A percentile compares a stretch with the other conserved stretches of the same genome.
Conservation (phyloP, 2,113 vertebrate genomes). For the Colaptes auratus region DNA sequence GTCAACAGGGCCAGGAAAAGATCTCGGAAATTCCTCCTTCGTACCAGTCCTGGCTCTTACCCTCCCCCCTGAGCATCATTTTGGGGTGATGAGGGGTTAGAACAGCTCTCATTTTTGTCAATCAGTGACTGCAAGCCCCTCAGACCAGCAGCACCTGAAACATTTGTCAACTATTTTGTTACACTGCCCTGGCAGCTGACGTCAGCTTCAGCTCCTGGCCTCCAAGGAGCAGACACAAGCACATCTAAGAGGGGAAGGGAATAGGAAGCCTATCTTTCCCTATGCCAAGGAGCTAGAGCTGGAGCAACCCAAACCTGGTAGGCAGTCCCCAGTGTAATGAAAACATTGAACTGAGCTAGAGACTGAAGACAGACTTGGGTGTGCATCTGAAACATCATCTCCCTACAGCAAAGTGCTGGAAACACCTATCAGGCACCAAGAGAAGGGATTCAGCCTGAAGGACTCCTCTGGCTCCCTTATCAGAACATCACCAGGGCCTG, state of each 20-base stretch:
- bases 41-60: background rate
- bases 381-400: accelerated
- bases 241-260: background rate
- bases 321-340: background rate
- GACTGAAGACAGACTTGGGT: accelerated
- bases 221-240: accelerated
- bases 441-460: background rate
- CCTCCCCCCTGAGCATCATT: background rate
- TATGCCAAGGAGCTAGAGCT: background rate
- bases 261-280: background rate
- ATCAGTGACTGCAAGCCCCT: too few species aligned
- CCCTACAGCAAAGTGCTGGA: background rate
- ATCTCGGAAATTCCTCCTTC: background rate
- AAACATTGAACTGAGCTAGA: background rate
- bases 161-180: accelerated
- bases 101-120: background rate
- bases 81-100: accelerated
- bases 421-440: background rate
- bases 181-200: background rate
- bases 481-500: background rate
- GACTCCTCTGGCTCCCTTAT: too few species aligned
- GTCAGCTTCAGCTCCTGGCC: background rate
- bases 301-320: background rate
- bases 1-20: accelerated
- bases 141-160: background rate